A percentile compares a stretch with the other conserved stretches of the same genome.
phyloP scores from a whole-genome alignment of 2,797 vertebrate species.

The Hydrolagus colliei region DNA sequence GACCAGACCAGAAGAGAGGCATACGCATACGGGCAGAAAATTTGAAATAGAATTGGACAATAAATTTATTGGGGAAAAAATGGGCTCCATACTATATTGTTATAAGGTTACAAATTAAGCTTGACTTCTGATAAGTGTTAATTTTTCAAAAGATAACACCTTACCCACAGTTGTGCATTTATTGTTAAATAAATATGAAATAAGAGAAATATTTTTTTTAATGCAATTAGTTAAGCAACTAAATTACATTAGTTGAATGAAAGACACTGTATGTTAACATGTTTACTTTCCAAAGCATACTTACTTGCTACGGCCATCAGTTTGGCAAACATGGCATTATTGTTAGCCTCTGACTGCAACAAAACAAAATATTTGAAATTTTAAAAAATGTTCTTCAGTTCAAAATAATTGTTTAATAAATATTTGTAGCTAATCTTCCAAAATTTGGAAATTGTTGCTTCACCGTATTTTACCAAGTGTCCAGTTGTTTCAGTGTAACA shows the following conservation, averaged over 20 bases:
- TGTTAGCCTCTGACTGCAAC: constrained; percentile 85
- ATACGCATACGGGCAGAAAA: too few relatives aligned
- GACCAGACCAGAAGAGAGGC: too few relatives aligned
- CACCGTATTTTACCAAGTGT: too few relatives aligned
- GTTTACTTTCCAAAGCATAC: constrained; percentile 43
- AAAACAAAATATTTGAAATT: constrained; percentile 37
- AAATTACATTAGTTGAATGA: not conserved
- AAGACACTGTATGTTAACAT: not conserved
- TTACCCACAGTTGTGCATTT: not conserved
- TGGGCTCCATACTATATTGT: not conserved
- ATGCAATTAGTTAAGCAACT: not conserved
- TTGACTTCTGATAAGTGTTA: not conserved
- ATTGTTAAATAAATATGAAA: not conserved
- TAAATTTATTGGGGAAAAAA: too few relatives aligned
- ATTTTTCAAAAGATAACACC: not conserved
- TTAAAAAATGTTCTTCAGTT: not conserved
- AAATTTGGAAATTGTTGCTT: too few relatives aligned
- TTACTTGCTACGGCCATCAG: constrained; percentile 96
- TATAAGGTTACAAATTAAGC: not conserved
- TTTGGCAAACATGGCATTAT: constrained; percentile 87
- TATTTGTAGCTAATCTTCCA: too few relatives aligned
- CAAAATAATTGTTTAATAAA: not conserved
- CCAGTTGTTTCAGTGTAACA: too few relatives aligned
- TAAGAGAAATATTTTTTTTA: not conserved
- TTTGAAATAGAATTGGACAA: too few relatives aligned